These are phyloP conservation scores for Nesidiocoris tenuis DNA, from an alignment of 2,888 invertebrate species.

Conservation along the genomic window DNA sequence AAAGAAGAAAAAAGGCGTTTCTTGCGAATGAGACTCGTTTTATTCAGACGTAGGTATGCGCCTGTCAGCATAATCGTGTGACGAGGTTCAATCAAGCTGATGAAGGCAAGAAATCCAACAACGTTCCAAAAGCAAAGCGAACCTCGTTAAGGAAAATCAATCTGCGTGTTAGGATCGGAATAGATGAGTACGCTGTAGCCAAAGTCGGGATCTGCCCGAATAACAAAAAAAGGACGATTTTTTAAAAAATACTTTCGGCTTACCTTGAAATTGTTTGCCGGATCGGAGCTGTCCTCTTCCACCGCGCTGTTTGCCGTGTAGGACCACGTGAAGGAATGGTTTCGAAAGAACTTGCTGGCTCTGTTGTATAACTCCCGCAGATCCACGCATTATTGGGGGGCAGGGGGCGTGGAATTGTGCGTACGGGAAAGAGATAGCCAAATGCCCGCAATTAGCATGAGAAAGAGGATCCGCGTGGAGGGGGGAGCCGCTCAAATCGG, in stretches of 20 bases:
- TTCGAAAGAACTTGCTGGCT: slow-evolving; percentile 19
- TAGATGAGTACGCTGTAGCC: too few species aligned
- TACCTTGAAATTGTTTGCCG: not conserved
- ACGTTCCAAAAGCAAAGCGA: too few species aligned
- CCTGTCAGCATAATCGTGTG: too few species aligned
- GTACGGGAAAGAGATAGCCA: slow-evolving; percentile 4
- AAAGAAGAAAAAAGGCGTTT: too few species aligned
- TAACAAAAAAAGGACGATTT: too few species aligned
- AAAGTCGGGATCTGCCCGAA: too few species aligned
- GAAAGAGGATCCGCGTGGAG: not conserved
- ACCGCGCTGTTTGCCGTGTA: slow-evolving; percentile 16
- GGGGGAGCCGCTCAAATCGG: slow-evolving; percentile 9
- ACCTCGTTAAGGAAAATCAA: too few species aligned
- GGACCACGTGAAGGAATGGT: slow-evolving; percentile 40
- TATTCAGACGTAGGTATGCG: too few species aligned
- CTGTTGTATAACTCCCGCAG: slow-evolving; percentile 35
- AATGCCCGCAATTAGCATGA: not conserved
- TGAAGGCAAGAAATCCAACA: too few species aligned
- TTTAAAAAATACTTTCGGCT: not conserved
- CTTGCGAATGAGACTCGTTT: too few species aligned
- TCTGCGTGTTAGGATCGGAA: too few species aligned
- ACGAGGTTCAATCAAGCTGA: too few species aligned
- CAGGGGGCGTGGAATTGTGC: not conserved
- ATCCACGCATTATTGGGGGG: slow-evolving; percentile 21
- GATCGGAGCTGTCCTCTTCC: not conserved